These are phyloP conservation scores for Sarcophilus harrisii DNA, from an alignment of 2,797 vertebrate species.

Conservation along the genomic window DNA sequence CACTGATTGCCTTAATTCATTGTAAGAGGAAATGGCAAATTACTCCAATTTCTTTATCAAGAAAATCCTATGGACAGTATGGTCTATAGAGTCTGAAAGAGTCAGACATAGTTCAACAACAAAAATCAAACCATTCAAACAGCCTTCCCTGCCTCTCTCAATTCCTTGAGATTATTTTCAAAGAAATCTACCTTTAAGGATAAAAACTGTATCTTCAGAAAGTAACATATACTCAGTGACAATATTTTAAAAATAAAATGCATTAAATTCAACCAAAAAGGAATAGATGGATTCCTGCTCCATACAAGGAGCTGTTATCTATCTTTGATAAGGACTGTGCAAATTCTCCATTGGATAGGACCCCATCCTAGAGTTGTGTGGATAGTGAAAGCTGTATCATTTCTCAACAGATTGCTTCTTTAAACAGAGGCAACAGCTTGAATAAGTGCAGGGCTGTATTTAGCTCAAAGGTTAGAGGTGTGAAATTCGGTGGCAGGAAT, in stretches of 20 bases:
- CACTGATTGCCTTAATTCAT: neutral
- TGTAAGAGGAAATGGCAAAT: neutral
- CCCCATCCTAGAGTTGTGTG: neutral
- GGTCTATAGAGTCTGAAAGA: neutral
- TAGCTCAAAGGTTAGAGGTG: neutral
- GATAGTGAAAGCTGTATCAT: neutral
- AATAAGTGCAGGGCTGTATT: neutral
- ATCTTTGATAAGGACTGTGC: neutral
- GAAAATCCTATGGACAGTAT: neutral
- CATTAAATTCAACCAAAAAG: neutral
- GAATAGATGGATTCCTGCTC: neutral
- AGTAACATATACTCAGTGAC: neutral
- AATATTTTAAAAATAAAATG: neutral
- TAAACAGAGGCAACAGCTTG: neutral
- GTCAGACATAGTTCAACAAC: neutral
- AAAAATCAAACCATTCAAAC: neutral
- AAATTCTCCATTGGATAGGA: neutral
- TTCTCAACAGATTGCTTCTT: neutral
- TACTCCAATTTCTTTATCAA: neutral
- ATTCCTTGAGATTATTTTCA: slow-evolving; percentile 4
- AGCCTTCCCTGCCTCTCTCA: neutral
- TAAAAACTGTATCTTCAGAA: neutral
- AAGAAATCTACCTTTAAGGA: neutral
- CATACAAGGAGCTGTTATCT: neutral
- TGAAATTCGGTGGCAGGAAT: neutral